A percentile compares a stretch with the other conserved stretches of the same genome.
phyloP scores from a whole-genome alignment of 2,888 invertebrate genomes.

The Pandemis cinnamomeana region DNA sequence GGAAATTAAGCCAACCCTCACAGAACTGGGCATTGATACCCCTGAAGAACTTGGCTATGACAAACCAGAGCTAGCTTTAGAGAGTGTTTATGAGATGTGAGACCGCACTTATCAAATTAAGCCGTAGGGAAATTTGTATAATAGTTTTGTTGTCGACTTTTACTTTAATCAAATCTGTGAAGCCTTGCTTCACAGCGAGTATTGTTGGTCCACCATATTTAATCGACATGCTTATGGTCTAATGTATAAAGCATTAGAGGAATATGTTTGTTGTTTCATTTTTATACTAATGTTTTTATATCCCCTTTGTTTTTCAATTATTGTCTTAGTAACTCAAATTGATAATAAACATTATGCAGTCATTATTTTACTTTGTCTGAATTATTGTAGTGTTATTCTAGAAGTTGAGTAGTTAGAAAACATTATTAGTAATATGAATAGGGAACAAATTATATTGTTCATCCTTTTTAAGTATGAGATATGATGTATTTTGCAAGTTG shows the following conservation, averaged over 20 bases:
- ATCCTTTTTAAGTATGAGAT: too few species aligned
- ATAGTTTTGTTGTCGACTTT: conserved; percentile 75
- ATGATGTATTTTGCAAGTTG: too few species aligned
- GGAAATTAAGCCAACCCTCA: conserved; percentile 96
- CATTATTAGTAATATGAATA: too few species aligned
- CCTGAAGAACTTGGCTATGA: conserved; percentile 98
- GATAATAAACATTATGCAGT: conserved; percentile 37
- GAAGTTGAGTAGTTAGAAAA: not conserved
- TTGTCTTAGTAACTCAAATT: conserved; percentile 28
- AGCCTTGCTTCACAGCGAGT: conserved; percentile 57
- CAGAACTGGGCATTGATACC: conserved; percentile 96
- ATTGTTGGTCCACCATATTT: conserved; percentile 59
- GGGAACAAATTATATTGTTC: too few species aligned
- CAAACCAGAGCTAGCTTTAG: conserved; percentile 96
- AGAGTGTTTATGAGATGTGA: conserved; percentile 89
- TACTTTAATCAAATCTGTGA: conserved; percentile 69
- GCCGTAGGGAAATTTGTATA: conserved; percentile 77
- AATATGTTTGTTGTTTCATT: conserved; percentile 62
- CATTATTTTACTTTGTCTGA: conserved; percentile 12
- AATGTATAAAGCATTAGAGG: conserved; percentile 70
- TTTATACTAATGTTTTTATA: conserved; percentile 42
- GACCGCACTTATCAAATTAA: conserved; percentile 60
- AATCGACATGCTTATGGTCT: conserved; percentile 62
- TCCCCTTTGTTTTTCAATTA: conserved; percentile 29
- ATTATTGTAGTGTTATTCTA: not conserved